Conservation (phyloP, 1,140 invertebrate species). For the Dendroctonus ponderosae region DNA sequence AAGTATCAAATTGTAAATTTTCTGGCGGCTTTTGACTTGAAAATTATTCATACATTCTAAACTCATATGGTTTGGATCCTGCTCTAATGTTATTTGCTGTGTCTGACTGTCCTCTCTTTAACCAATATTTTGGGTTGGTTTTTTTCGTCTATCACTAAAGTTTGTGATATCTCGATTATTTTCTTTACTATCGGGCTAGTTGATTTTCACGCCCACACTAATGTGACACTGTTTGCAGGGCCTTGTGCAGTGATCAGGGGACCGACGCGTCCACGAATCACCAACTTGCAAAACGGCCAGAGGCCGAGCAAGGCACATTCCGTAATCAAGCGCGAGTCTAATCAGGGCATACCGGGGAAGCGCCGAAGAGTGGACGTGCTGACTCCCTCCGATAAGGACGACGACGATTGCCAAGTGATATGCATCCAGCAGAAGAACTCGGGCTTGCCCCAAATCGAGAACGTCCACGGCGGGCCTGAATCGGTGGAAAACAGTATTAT, state of each 20-base stretch:
- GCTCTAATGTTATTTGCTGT: too few relatives aligned
- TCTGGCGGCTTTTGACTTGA: too few relatives aligned
- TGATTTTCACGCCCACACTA: too few relatives aligned
- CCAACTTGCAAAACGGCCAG: constrained; percentile 25
- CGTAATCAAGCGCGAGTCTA: constrained; percentile 34
- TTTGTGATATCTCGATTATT: too few relatives aligned
- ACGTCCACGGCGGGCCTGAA: constrained; percentile 59
- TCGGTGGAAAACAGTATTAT: constrained; percentile 57
- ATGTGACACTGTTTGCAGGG: constrained; percentile 27
- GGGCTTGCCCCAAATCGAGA: constrained; percentile 69
- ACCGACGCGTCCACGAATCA: constrained; percentile 34
- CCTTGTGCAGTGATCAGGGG: background rate
- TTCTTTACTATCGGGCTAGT: too few relatives aligned
- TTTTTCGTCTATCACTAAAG: too few relatives aligned
- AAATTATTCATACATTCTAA: too few relatives aligned
- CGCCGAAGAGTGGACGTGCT: constrained; percentile 57
- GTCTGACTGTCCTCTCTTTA: too few relatives aligned
- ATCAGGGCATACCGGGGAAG: constrained; percentile 45
- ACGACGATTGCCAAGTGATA: constrained; percentile 65
- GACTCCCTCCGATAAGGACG: constrained; percentile 60
- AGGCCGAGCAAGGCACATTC: constrained; percentile 23
- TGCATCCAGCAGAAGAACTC: constrained; percentile 71
- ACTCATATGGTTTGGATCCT: too few relatives aligned
- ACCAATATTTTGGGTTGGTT: too few relatives aligned
- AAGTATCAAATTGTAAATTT: too few relatives aligned